Evolutionary conservation across 1,140 invertebrate species (phyloP).

Genomic region (Drosophila orosa): DNA sequence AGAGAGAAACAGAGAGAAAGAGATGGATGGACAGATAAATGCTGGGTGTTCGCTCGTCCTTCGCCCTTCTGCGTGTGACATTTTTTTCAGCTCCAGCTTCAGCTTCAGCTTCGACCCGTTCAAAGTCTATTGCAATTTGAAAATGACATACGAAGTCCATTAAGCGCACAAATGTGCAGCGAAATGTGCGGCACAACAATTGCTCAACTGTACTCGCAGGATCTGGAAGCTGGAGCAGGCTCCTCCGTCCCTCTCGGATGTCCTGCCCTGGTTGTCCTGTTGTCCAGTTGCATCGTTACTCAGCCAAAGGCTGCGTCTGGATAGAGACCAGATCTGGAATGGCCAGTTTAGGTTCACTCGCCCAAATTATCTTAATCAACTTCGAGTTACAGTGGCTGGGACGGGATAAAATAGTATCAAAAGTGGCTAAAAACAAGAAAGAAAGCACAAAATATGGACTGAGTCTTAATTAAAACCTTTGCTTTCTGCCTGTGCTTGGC

Average conservation of each 20-base stretch:
- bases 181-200: conserved; percentile 55
- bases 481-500: neutral
- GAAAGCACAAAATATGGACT: neutral
- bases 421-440: neutral
- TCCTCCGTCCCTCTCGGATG: neutral
- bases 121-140: conserved; percentile 81
- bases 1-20: neutral
- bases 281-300: conserved; percentile 55
- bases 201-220: conserved; percentile 29
- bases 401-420: neutral
- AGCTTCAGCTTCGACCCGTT: conserved; percentile 46
- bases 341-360: conserved; percentile 31
- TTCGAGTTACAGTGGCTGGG: conserved; percentile 12
- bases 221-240: neutral
- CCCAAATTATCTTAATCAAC: conserved; percentile 61
- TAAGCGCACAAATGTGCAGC: conserved; percentile 73
- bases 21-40: conserved; percentile 52
- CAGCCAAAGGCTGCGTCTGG: conserved; percentile 15
- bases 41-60: conserved; percentile 34
- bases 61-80: conserved; percentile 65
- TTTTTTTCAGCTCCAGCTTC: conserved; percentile 62
- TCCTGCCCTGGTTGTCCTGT: conserved; percentile 4
- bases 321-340: conserved; percentile 33
- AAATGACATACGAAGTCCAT: conserved; percentile 83
- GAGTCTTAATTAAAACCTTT: neutral